Conservation (phyloP, 1,140 invertebrate genomes). For the Calephelis nemesis region DNA sequence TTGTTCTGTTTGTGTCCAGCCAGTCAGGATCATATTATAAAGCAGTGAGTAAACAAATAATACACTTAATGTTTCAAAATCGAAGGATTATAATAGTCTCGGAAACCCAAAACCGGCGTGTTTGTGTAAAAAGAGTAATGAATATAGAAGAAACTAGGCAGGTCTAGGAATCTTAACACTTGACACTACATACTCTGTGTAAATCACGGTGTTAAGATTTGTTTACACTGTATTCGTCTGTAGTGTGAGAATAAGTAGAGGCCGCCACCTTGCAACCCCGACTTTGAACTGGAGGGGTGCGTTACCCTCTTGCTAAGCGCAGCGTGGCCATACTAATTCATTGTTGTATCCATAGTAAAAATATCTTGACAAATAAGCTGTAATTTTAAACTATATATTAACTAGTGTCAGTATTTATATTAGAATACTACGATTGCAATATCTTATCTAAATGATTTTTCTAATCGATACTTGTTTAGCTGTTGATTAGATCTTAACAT, state of each 20-base stretch:
- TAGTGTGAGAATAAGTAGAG: constrained; percentile 35
- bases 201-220: no score
- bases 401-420: no score
- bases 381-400: no score
- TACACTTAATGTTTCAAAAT: constrained; percentile 23
- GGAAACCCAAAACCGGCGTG: background rate
- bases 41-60: constrained; percentile 50
- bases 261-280: constrained; percentile 42
- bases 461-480: no score
- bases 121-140: background rate
- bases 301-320: constrained; percentile 50
- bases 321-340: background rate
- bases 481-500: no score
- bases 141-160: constrained; percentile 31
- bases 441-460: no score
- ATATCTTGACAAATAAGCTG: background rate
- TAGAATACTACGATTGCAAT: no score
- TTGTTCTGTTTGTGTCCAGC: constrained; percentile 33
- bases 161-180: no score
- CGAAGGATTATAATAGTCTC: constrained; percentile 11
- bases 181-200: no score
- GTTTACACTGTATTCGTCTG: constrained; percentile 22
- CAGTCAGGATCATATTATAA: background rate
- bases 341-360: background rate
- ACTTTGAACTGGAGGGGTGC: constrained; percentile 64